Conservation (phyloP, 2,888 invertebrate species). For the Tholera decimalis region DNA sequence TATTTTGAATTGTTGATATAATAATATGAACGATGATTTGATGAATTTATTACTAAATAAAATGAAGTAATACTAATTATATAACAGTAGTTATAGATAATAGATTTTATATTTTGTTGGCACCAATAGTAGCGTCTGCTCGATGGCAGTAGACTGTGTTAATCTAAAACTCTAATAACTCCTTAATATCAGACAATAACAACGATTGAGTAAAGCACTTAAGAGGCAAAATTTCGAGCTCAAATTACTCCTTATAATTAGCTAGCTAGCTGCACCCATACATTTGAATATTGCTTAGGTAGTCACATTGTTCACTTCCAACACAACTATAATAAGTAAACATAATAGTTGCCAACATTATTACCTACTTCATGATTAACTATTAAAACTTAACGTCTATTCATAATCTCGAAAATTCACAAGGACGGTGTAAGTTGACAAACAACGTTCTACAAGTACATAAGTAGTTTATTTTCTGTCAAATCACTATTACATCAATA, state of each 20-base stretch:
- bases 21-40: conserved; percentile 65
- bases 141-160: conserved; percentile 39
- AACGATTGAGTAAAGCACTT: conserved; percentile 71
- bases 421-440: conserved; percentile 91
- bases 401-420: conserved; percentile 90
- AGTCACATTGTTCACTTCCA: conserved; percentile 73
- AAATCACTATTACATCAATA: conserved; percentile 82
- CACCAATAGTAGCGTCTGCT: conserved; percentile 67
- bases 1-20: conserved; percentile 68
- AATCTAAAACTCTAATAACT: conserved; percentile 37
- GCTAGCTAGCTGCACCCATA: conserved; percentile 80
- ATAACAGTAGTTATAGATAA: conserved; percentile 70
- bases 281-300: conserved; percentile 74
- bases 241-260: conserved; percentile 72
- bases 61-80: conserved; percentile 71
- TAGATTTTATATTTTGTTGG: conserved; percentile 74
- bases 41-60: conserved; percentile 63
- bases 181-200: conserved; percentile 42
- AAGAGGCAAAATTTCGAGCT: conserved; percentile 63
- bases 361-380: conserved; percentile 84
- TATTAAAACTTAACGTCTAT: conserved; percentile 85
- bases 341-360: conserved; percentile 84
- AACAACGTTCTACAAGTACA: conserved; percentile 83
- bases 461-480: conserved; percentile 83
- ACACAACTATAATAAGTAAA: conserved; percentile 68